Conservation (phyloP, 2,888 invertebrate species). For the Volucella inanis region DNA sequence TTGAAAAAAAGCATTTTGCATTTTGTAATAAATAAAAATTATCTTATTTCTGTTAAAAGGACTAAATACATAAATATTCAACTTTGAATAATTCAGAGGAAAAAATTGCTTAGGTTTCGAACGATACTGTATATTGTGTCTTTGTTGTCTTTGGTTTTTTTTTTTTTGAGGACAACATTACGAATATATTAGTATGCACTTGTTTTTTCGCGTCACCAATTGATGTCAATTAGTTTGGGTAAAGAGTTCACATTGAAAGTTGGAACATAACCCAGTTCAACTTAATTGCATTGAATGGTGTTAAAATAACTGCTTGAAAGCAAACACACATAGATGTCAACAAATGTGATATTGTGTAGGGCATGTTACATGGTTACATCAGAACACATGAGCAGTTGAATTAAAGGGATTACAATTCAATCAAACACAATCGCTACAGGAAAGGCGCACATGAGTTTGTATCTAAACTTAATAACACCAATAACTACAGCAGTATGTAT, state of each 20-base stretch:
- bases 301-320: slow-evolving; percentile 4
- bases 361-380: neutral
- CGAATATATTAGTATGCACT: neutral
- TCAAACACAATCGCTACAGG: no score
- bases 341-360: neutral
- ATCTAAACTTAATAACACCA: no score
- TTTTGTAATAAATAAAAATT: no score
- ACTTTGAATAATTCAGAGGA: no score
- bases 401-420: neutral
- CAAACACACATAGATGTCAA: slow-evolving; percentile 20
- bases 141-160: neutral
- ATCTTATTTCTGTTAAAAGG: no score
- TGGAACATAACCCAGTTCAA: slow-evolving; percentile 24
- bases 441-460: no score
- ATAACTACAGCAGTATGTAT: no score
- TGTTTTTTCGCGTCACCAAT: slow-evolving; percentile 32
- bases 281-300: slow-evolving; percentile 18
- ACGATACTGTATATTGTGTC: neutral
- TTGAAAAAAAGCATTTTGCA: no score
- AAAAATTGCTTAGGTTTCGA: no score
- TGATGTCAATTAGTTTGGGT: slow-evolving; percentile 62
- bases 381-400: neutral
- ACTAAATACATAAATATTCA: no score
- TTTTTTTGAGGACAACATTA: neutral
- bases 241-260: slow-evolving; percentile 25